These are phyloP conservation scores for Temnothorax rugatulus DNA, from an alignment of 2,888 invertebrate genomes.

Conservation along the genomic window DNA sequence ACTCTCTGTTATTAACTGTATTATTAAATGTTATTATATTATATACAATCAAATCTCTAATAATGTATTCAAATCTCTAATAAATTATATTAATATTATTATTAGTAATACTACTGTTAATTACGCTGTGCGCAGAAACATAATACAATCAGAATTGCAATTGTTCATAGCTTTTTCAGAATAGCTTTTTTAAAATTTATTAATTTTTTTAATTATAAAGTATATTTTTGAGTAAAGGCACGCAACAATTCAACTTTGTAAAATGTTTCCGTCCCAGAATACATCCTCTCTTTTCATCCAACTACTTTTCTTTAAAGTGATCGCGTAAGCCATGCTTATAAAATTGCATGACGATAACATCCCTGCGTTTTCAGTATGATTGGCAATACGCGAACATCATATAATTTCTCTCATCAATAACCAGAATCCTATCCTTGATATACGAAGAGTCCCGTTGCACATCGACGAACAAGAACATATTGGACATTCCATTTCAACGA, in stretches of 20 bases:
- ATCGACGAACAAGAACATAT: slow-evolving; percentile 46
- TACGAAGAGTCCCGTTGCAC: slow-evolving; percentile 39
- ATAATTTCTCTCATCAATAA: slow-evolving; percentile 44
- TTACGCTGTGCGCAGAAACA: neutral
- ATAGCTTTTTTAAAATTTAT: neutral
- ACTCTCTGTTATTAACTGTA: neutral
- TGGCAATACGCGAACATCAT: slow-evolving; percentile 15
- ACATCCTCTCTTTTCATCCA: neutral
- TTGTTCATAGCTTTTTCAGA: slow-evolving; percentile 3
- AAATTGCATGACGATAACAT: slow-evolving; percentile 38
- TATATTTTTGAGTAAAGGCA: neutral
- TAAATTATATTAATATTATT: neutral
- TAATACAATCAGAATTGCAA: neutral
- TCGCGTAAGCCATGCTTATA: neutral
- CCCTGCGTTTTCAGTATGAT: neutral
- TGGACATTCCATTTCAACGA: slow-evolving; percentile 24
- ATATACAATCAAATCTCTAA: neutral
- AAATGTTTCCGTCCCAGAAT: neutral
- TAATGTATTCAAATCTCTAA: neutral
- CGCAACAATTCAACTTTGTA: neutral
- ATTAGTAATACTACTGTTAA: slow-evolving; percentile 18
- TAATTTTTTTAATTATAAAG: neutral
- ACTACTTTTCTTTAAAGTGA: neutral
- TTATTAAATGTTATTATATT: slow-evolving; percentile 4
- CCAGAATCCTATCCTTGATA: slow-evolving; percentile 22